phyloP scores from a whole-genome alignment of 2,113 vertebrate genomes.

The Chaetodon auriga region DNA sequence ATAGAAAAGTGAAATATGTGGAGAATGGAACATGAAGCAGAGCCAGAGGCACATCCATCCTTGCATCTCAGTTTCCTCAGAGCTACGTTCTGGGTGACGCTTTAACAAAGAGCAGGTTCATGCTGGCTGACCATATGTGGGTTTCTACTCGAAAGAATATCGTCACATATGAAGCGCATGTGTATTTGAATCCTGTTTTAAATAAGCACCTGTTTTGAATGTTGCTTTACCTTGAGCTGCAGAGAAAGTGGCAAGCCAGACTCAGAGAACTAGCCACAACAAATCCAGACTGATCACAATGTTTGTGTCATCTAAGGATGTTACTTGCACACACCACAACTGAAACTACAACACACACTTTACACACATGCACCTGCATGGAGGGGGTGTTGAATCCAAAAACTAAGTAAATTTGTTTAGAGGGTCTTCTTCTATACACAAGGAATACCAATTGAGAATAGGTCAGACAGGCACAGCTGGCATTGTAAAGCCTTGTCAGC shows the following conservation, averaged over 20 bases:
- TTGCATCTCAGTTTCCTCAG: slow-evolving; percentile 29
- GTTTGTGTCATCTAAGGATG: neutral
- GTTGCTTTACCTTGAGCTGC: slow-evolving; percentile 19
- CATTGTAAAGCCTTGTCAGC: neutral
- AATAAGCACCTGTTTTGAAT: slow-evolving; percentile 65
- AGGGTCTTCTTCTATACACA: neutral
- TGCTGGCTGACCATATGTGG: slow-evolving; percentile 33
- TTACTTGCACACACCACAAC: neutral
- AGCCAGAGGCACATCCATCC: slow-evolving; percentile 50
- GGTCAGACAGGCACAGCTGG: neutral
- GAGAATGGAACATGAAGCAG: slow-evolving; percentile 16
- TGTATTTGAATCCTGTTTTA: slow-evolving; percentile 42
- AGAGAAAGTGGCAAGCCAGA: neutral
- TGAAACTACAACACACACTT: too few species aligned
- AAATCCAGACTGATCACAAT: neutral
- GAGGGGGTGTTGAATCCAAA: neutral
- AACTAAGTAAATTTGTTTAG: neutral
- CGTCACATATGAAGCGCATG: slow-evolving; percentile 12
- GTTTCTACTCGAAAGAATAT: slow-evolving; percentile 11
- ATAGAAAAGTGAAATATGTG: slow-evolving; percentile 30
- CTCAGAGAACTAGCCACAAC: neutral
- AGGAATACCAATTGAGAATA: neutral
- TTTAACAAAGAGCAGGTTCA: slow-evolving; percentile 66
- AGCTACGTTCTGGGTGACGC: slow-evolving; percentile 27
- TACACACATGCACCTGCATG: neutral